phyloP scores from a whole-genome alignment of 2,113 vertebrate species.

The Cavia porcellus region DNA sequence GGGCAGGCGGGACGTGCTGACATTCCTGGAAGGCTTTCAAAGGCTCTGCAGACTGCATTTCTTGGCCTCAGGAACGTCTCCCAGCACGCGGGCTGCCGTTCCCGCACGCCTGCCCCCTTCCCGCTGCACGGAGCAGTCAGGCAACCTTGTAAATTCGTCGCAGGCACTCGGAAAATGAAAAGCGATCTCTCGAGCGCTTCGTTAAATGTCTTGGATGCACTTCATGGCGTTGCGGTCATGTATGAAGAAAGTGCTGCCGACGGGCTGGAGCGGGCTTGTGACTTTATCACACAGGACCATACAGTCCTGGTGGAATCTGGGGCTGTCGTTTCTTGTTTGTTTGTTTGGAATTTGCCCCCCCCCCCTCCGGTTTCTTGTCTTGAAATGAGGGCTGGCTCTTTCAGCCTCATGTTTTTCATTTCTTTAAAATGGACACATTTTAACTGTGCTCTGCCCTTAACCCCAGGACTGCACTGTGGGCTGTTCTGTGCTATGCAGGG shows the following conservation, averaged over 20 bases:
- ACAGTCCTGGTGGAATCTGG: background rate
- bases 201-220: slow-evolving; percentile 53
- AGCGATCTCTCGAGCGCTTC: background rate
- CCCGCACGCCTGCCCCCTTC: slow-evolving; percentile 64
- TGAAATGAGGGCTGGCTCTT: slow-evolving; percentile 54
- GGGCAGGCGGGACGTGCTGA: slow-evolving; percentile 81
- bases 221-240: slow-evolving; percentile 26
- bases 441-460: background rate
- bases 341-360: background rate
- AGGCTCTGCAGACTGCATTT: slow-evolving; percentile 79
- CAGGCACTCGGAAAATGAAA: slow-evolving; percentile 75
- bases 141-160: slow-evolving; percentile 47
- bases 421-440: slow-evolving; percentile 8
- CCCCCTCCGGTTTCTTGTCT: slow-evolving; percentile 10
- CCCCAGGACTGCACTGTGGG: background rate
- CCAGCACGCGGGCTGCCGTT: slow-evolving; percentile 72
- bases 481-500: background rate
- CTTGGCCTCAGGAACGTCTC: slow-evolving; percentile 80
- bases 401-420: slow-evolving; percentile 5
- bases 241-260: background rate
- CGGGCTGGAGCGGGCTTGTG: background rate
- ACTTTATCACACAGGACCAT: slow-evolving; percentile 1
- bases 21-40: slow-evolving; percentile 84
- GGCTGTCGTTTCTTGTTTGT: background rate
- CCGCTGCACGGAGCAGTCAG: slow-evolving; percentile 11